Conservation (phyloP, 1,140 invertebrate genomes). For the Anastrepha ludens region DNA sequence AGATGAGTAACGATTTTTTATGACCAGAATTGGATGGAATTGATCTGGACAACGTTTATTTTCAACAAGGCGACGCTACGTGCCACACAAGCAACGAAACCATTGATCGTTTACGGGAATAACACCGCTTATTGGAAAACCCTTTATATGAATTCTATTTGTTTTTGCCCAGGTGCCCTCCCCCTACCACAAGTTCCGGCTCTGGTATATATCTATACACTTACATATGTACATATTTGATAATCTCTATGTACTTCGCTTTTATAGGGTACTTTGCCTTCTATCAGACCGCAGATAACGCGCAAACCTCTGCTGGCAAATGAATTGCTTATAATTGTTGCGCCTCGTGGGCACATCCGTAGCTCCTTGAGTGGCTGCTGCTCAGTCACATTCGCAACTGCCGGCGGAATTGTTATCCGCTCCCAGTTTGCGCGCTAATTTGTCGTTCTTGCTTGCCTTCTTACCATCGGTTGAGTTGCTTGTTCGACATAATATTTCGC, state of each 20-base stretch:
- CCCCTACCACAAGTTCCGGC: no score
- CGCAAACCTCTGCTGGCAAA: background rate
- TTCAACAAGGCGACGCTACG: no score
- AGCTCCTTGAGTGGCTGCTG: background rate
- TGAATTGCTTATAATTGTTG: background rate
- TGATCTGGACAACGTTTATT: no score
- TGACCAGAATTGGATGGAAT: no score
- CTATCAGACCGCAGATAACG: background rate
- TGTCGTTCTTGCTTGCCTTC: background rate
- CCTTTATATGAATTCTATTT: no score
- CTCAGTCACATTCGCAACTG: constrained; percentile 42
- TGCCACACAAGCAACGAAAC: no score
- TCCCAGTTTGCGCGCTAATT: background rate
- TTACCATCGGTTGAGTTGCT: background rate
- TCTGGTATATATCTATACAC: background rate
- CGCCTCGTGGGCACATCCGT: background rate
- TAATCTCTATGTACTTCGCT: background rate
- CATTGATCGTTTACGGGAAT: no score
- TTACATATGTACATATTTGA: background rate
- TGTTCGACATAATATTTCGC: constrained; percentile 23
- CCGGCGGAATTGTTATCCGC: constrained; percentile 9
- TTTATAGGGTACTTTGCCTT: constrained; percentile 2
- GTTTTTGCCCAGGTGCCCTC: no score
- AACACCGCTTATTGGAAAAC: no score
- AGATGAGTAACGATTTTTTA: no score